Conservation (phyloP, 2,888 invertebrate species). For the Andrena camellia region DNA sequence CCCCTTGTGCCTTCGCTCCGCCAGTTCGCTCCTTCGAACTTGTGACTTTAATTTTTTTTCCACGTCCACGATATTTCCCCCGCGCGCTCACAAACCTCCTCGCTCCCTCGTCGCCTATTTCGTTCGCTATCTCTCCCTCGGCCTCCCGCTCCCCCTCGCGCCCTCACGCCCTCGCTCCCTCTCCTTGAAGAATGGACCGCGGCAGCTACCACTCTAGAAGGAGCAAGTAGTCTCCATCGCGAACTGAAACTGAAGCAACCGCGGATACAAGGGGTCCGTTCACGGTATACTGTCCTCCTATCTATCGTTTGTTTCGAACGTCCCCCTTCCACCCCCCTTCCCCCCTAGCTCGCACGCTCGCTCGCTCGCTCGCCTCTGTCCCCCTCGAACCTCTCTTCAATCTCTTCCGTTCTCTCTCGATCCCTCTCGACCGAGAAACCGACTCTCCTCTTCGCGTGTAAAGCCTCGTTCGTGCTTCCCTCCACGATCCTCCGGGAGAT, state of each 20-base stretch:
- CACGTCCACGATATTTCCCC: conserved; percentile 6
- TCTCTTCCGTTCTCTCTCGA: conserved; percentile 20
- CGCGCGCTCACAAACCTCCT: background rate
- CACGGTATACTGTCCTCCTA: conserved; percentile 82
- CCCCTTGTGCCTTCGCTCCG: conserved; percentile 5
- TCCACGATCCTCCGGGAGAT: conserved; percentile 64
- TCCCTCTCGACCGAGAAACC: conserved; percentile 26
- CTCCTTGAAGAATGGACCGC: conserved; percentile 49
- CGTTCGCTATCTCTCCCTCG: conserved; percentile 2
- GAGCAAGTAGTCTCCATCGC: conserved; percentile 80
- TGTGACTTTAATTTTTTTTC: too few species aligned
- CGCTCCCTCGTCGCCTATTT: background rate
- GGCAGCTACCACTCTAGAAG: conserved; percentile 67
- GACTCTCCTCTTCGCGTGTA: conserved; percentile 22
- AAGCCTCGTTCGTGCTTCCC: conserved; percentile 49
- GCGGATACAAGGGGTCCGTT: conserved; percentile 79
- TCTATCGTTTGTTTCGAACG: conserved; percentile 84
- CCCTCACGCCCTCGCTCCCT: conserved; percentile 28
- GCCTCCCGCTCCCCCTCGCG: conserved; percentile 11
- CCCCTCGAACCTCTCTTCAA: conserved; percentile 37
- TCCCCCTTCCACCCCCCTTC: conserved; percentile 77
- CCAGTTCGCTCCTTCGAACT: background rate
- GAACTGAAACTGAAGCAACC: conserved; percentile 83
- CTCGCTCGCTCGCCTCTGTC: conserved; percentile 30
- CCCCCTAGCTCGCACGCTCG: conserved; percentile 57